Percentiles rank a stretch among this genome's conserved stretches.
Evolutionary conservation across 2,113 vertebrate genomes (phyloP).

Genomic region (Seriola aureovittata): DNA sequence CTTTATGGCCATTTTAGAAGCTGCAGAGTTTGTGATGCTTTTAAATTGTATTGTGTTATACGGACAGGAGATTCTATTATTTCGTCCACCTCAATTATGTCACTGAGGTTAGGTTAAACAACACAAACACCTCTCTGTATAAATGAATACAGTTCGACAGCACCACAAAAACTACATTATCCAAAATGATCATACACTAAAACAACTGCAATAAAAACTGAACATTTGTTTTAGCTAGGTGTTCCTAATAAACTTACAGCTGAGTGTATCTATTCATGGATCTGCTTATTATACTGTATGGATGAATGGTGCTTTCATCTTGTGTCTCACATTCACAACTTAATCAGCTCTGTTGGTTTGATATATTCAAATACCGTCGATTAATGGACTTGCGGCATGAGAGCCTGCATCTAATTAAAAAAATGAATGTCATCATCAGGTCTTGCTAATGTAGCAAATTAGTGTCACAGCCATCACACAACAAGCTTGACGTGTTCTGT

Average conservation of each 20-base stretch:
- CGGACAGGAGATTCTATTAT: no score
- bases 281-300: not conserved
- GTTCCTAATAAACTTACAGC: no score
- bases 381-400: conserved; percentile 1
- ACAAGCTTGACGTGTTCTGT: not conserved
- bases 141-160: no score
- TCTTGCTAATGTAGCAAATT: not conserved
- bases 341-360: conserved; percentile 5
- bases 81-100: no score
- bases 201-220: not conserved
- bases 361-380: not conserved
- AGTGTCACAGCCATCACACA: not conserved
- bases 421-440: not conserved
- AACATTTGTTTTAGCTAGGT: no score
- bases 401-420: not conserved
- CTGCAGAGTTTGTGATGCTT: not conserved
- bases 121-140: no score
- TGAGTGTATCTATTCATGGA: no score
- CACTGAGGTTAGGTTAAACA: not conserved
- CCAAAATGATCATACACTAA: not conserved
- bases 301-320: not conserved
- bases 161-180: not conserved
- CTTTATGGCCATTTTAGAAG: no score
- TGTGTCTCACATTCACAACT: not conserved
- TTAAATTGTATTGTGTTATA: not conserved